Conservation (phyloP, 2,797 vertebrate genomes). For the Euthynnus affinis region DNA sequence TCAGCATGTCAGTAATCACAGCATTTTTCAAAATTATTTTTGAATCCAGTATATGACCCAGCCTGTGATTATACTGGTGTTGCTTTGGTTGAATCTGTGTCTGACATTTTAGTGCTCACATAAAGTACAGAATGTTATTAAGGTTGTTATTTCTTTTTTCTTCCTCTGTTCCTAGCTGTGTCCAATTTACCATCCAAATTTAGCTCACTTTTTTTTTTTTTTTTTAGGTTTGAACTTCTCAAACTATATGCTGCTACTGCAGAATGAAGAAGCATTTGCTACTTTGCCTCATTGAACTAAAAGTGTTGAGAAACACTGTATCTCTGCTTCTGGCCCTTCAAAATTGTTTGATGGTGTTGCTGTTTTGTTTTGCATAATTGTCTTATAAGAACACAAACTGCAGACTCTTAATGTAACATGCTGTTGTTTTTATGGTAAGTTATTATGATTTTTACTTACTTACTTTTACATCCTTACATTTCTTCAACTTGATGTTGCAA, state of each 20-base stretch:
- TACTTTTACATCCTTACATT: background rate
- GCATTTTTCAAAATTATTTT: constrained; percentile 32
- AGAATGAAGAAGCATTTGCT: constrained; percentile 3
- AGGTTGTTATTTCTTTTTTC: background rate
- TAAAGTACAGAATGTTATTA: background rate
- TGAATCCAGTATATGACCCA: background rate
- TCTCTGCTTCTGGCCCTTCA: background rate
- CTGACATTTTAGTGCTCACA: background rate
- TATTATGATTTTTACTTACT: background rate
- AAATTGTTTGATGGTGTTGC: no score
- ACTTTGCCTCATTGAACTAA: constrained; percentile 12
- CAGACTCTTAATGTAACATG: no score
- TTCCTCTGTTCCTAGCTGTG: background rate
- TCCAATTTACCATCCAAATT: background rate
- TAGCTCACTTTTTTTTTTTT: background rate
- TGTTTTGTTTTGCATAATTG: background rate
- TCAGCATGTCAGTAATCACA: constrained; percentile 33
- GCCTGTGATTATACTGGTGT: background rate
- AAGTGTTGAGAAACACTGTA: background rate
- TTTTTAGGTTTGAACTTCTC: background rate
- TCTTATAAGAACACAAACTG: no score
- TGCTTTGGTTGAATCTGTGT: background rate
- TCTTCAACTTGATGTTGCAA: background rate
- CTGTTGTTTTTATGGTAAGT: no score
- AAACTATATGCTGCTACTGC: background rate